Conservation (phyloP, 2,888 invertebrate species). For the Diploptera punctata region DNA sequence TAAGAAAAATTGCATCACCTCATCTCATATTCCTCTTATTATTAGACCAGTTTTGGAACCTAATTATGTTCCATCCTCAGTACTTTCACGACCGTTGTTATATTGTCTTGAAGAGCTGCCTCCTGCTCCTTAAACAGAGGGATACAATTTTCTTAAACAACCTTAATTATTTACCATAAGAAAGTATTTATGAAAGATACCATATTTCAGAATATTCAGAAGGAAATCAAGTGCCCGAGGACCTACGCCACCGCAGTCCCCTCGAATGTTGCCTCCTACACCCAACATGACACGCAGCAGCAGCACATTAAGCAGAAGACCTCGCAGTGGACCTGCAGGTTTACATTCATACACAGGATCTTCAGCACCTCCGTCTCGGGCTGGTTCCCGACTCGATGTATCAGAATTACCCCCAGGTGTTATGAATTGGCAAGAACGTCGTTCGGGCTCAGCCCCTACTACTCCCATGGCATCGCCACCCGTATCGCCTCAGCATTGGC, state of each 20-base stretch:
- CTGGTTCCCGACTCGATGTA: slow-evolving; percentile 46
- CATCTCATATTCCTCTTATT: no score
- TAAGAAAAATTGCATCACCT: no score
- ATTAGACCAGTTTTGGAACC: no score
- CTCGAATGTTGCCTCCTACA: slow-evolving; percentile 50
- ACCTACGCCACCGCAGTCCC: slow-evolving; percentile 52
- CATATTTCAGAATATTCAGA: slow-evolving; percentile 50
- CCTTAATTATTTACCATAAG: no score
- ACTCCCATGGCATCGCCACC: slow-evolving; percentile 80
- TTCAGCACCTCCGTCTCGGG: slow-evolving; percentile 47
- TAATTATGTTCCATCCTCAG: no score
- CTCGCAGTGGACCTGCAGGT: slow-evolving; percentile 81
- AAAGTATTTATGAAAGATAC: no score
- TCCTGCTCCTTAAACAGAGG: no score
- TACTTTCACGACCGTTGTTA: no score
- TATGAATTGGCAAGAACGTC: slow-evolving; percentile 20
- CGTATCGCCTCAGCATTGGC: slow-evolving; percentile 73
- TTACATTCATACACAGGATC: slow-evolving; percentile 73
- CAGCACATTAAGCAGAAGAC: slow-evolving; percentile 60
- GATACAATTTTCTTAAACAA: no score
- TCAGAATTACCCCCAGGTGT: slow-evolving; percentile 53
- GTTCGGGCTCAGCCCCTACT: slow-evolving; percentile 71
- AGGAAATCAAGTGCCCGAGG: slow-evolving; percentile 56
- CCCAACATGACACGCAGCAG: slow-evolving; percentile 45
- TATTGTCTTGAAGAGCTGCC: no score